Evolutionary conservation across 2,888 invertebrate genomes (phyloP), one percentile per base, ranked within the genome.

Genomic region (Linnaemya tessellans): DNA sequence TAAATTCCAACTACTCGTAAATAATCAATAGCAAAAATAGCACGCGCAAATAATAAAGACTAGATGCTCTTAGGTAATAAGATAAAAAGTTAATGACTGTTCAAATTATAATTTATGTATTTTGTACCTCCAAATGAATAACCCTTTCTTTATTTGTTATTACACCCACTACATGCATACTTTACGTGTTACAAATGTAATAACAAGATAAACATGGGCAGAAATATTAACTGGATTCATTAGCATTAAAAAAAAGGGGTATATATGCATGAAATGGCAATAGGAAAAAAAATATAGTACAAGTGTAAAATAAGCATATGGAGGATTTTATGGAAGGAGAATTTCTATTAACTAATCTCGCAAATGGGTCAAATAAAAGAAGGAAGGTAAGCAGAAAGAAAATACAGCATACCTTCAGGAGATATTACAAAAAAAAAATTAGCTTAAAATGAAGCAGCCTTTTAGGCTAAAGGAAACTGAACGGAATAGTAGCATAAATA

Each of bases 391-490:
- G 41, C 18, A 35, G 58, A 78, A 71, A 74, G 35, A 82, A 78
- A 68, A 13, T 41, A 54, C 18, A 62, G 43, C 43, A 75, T 75
- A 68, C 75, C 62, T 70, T 68, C 30, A 75, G 75, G 68, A 35
- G 5, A 64, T 54, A 60, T 75, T 68, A 54, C 13, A 35, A 65
- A n/a, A 73, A 46, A 22, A 68, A 38, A 46, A 11, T 11, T 35
- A 22, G 15, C 43, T 56, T 43, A 56, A 77, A 77, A 43, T 43
- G 46, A n/a, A 78, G 60, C 49, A 38, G 49, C 38, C n/a, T 68
- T 78, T 71, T 43, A 71, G 46, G 20, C 68, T 35, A 56, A 60
- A 49, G 58, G 30, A n/a, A 77, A 65, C 20, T 46, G 18, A 49
- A 51, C 35, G 62, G 46, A 3, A 13, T 43, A 43, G 38, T 22